phyloP scores from a whole-genome alignment of 1,140 invertebrate genomes.

The Kradibia gibbosae region DNA sequence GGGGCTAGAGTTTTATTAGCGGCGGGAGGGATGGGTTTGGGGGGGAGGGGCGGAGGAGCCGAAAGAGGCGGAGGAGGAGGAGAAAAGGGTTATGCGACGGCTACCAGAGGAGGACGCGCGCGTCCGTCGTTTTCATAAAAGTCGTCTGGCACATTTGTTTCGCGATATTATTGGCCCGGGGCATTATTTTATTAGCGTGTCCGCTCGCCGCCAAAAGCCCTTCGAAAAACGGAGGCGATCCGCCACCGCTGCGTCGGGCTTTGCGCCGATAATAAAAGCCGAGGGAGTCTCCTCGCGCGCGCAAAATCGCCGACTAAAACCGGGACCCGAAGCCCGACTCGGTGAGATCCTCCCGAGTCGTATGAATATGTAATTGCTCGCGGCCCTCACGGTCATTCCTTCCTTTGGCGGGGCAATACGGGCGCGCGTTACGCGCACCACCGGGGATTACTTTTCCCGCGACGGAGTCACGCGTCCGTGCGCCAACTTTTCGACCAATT shows the following conservation, averaged over 20 bases:
- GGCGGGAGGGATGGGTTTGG: constrained; percentile 48
- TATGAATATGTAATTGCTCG: constrained; percentile 46
- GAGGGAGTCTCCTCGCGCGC: constrained; percentile 6
- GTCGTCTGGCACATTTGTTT: constrained; percentile 70
- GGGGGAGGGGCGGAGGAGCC: not conserved
- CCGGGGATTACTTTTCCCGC: not conserved
- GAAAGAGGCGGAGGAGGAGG: not conserved
- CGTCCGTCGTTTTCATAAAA: constrained; percentile 65
- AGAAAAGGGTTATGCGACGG: not conserved
- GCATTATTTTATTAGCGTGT: constrained; percentile 66
- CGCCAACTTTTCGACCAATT: not conserved
- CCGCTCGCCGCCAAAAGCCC: constrained; percentile 52
- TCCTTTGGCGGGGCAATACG: not conserved
- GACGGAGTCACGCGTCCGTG: not conserved
- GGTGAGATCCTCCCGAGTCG: constrained; percentile 12
- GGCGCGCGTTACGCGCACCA: not conserved
- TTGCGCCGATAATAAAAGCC: constrained; percentile 28
- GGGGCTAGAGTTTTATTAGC: constrained; percentile 62
- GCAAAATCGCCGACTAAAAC: not conserved
- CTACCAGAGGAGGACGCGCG: constrained; percentile 37
- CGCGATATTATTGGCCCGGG: constrained; percentile 60
- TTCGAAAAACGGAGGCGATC: constrained; percentile 38
- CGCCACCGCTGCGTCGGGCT: not conserved
- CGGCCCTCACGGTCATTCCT: not conserved
- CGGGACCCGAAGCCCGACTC: not conserved